A percentile compares a stretch with the other conserved stretches of the same genome.
Conservation (phyloP, 1,140 invertebrate species). For the Carposina sasakii region DNA sequence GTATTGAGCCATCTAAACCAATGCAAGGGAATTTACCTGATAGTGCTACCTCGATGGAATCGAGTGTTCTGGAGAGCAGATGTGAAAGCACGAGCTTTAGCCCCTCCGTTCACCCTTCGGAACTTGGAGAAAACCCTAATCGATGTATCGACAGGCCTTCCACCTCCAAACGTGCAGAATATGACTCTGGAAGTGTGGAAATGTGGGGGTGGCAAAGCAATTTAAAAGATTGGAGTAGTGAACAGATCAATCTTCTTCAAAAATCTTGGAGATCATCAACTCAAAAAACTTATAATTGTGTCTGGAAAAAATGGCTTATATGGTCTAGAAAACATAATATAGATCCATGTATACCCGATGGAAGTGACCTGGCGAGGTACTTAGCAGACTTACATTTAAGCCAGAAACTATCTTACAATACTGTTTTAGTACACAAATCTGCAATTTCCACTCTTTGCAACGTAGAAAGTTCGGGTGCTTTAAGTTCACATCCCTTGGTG, state of each 20-base stretch:
- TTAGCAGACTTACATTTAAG: no score
- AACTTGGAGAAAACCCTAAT: neutral
- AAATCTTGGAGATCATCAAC: no score
- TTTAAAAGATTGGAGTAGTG: no score
- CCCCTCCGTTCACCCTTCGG: neutral
- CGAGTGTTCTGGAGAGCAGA: neutral
- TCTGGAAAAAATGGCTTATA: no score
- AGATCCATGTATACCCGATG: no score
- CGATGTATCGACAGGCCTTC: neutral
- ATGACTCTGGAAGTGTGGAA: neutral
- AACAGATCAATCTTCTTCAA: no score
- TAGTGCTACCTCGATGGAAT: neutral
- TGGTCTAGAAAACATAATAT: no score
- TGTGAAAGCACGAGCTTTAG: neutral
- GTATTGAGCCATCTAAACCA: neutral
- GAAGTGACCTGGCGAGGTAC: no score
- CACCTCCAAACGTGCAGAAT: neutral
- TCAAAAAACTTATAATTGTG: no score
- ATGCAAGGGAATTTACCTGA: neutral
- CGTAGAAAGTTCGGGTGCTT: neutral
- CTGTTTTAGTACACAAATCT: constrained; percentile 27
- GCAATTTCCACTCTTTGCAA: constrained; percentile 20
- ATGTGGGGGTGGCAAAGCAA: neutral
- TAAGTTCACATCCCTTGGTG: constrained; percentile 13
- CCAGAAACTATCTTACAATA: no score